phyloP scores from a whole-genome alignment of 2,888 invertebrate species.

The Strigamia transsilvanica region DNA sequence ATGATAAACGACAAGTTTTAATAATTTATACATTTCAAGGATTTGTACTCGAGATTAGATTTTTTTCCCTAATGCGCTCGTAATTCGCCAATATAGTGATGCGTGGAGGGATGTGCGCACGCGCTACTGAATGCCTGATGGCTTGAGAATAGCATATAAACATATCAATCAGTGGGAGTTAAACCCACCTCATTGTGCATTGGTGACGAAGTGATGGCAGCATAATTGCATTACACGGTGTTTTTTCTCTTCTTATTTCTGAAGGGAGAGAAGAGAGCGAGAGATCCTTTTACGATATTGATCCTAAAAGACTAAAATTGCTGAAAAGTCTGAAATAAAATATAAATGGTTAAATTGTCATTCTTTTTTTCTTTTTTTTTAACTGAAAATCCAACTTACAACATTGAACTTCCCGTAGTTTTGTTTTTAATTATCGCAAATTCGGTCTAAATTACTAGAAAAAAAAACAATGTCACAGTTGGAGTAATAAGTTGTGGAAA shows the following conservation, averaged over 20 bases:
- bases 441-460: neutral
- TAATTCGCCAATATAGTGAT: slow-evolving; percentile 15
- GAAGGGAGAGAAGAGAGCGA: neutral
- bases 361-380: no score
- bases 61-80: slow-evolving; percentile 11
- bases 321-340: no score
- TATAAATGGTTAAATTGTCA: no score
- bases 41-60: slow-evolving; percentile 5
- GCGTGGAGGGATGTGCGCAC: neutral
- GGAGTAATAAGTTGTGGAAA: neutral
- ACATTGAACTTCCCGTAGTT: no score
- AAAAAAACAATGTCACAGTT: neutral
- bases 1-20: neutral
- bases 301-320: neutral
- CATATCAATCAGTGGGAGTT: slow-evolving; percentile 46
- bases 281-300: slow-evolving; percentile 6
- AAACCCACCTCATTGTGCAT: slow-evolving; percentile 37
- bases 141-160: slow-evolving; percentile 17
- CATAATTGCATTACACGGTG: neutral
- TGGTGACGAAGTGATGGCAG: slow-evolving; percentile 23
- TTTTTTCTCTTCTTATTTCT: neutral
- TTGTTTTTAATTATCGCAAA: no score
- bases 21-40: slow-evolving; percentile 16
- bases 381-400: no score
- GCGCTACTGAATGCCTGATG: slow-evolving; percentile 1